These are phyloP conservation scores for Scolanthus callimorphus DNA, from an alignment of 92 coral and sea anemone species.

Conservation along the genomic window DNA sequence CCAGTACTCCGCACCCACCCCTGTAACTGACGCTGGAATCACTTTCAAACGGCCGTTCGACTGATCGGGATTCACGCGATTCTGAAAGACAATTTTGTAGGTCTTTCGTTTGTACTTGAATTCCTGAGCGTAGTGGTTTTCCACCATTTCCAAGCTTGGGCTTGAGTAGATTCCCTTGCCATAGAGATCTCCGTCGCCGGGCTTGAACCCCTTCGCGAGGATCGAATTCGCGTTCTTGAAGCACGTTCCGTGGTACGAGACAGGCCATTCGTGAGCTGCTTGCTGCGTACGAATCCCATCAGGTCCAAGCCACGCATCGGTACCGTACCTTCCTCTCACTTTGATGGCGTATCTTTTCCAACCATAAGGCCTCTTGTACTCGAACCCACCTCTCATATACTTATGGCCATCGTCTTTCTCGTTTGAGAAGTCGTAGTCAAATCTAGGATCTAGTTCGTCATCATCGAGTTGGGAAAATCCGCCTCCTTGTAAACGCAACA, in stretches of 20 bases:
- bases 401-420: constrained; percentile 47
- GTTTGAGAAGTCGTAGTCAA: constrained; percentile 40
- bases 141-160: constrained; percentile 52
- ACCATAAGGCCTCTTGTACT: constrained; percentile 67
- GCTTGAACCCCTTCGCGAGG: constrained; percentile 25
- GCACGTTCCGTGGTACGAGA: constrained; percentile 64
- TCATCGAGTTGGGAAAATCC: constrained; percentile 19
- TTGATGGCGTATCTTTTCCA: constrained; percentile 60
- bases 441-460: constrained; percentile 21
- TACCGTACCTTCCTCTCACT: constrained; percentile 20
- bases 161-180: constrained; percentile 61
- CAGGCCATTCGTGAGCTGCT: constrained; percentile 64
- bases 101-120: constrained; percentile 36
- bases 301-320: constrained; percentile 62
- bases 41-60: too few species aligned
- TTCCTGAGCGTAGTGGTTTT: constrained; percentile 27
- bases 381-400: constrained; percentile 45
- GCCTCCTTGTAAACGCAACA: background rate
- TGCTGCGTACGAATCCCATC: constrained; percentile 51
- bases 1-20: too few species aligned
- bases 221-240: constrained; percentile 17
- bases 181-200: constrained; percentile 17
- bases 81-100: constrained; percentile 63
- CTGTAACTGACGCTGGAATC: too few species aligned
- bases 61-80: too few species aligned